Base-by-base conservation (phyloP, 2,888 invertebrate species). In the Andrena bucephala region DNA sequence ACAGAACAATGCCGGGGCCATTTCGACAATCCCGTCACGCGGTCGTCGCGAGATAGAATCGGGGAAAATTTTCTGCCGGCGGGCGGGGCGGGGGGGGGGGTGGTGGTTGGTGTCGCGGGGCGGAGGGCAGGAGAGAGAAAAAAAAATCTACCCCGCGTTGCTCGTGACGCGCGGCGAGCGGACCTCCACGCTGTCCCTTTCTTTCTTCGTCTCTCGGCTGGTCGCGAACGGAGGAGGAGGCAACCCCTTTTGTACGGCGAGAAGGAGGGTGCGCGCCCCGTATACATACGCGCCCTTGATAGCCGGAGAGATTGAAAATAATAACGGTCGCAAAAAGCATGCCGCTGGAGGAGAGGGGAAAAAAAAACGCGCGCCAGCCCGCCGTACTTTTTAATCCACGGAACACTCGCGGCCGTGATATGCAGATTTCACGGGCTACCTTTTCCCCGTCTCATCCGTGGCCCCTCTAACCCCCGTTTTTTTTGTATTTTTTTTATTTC, bases 391-490 rank as follows among this genome's bases (percentile, higher is more conserved):
- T 92, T 91, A 92, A 92, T 92, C 91, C 91, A 62, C 50, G 89
- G 88, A 87, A 86, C 88, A 89, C 89, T 90, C 88, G 89, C 86
- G 86, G 88, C 84, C 90, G 86, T 92, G 92, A 92, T 92, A 92
- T 92, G 92, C 92, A 92, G 91, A 92, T 92, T 90, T 88, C 84
- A 83, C 85, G 86, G 82, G 87, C 78, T 83, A 76, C 87, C 85
- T 85, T 88, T 85, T 86, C 79, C 84, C 84, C 82, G 87, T 82
- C 85, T 83, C 87, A 79, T 77, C 83, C 86, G 80, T 85, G 74
- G 70, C 83, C 81, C 82, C 83, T 77, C 73, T 67, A 70, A 68
- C 68, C 59, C 33, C 52, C 63, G 68, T 70, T 78, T 66, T 66
- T 65, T 54, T 52, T 54, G 16, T 8, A 20, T 27, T 57, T 63